Evolutionary conservation across 1,140 invertebrate genomes (phyloP).

Genomic region (Dysdera silvatica): DNA sequence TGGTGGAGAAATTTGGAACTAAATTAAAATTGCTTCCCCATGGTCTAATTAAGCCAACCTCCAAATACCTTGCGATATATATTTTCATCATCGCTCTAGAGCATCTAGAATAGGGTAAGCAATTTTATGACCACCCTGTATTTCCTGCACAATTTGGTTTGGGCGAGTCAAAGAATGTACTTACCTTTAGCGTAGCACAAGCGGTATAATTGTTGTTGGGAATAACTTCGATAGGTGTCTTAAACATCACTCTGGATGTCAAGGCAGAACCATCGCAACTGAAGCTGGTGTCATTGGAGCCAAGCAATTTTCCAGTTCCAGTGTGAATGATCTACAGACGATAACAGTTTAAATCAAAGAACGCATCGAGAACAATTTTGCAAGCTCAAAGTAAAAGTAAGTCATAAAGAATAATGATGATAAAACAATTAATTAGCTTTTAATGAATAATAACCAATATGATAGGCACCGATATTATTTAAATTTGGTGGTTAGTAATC

Average conservation of each 20-base stretch:
- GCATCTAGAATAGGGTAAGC: no score
- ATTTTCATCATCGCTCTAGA: no score
- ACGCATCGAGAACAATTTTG: background rate
- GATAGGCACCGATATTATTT: no score
- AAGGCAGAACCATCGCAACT: constrained; percentile 70
- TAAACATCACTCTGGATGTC: constrained; percentile 80
- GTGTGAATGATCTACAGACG: constrained; percentile 58
- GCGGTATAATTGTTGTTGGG: constrained; percentile 75
- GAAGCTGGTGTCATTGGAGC: constrained; percentile 67
- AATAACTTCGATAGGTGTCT: constrained; percentile 74
- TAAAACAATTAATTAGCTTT: background rate
- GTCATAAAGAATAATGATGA: background rate
- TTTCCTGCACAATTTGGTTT: no score
- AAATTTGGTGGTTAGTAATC: no score
- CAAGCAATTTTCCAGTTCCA: constrained; percentile 65
- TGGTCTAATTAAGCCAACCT: no score
- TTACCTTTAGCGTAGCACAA: constrained; percentile 69
- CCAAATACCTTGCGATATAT: no score
- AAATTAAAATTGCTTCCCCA: no score
- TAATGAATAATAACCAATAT: background rate
- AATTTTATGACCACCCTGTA: no score
- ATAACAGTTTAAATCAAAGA: background rate
- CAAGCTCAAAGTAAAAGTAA: background rate
- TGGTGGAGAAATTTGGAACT: no score
- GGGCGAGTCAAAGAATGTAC: no score